Base-by-base conservation (phyloP, 2,888 invertebrate species). In the Invenusta paracnida region DNA sequence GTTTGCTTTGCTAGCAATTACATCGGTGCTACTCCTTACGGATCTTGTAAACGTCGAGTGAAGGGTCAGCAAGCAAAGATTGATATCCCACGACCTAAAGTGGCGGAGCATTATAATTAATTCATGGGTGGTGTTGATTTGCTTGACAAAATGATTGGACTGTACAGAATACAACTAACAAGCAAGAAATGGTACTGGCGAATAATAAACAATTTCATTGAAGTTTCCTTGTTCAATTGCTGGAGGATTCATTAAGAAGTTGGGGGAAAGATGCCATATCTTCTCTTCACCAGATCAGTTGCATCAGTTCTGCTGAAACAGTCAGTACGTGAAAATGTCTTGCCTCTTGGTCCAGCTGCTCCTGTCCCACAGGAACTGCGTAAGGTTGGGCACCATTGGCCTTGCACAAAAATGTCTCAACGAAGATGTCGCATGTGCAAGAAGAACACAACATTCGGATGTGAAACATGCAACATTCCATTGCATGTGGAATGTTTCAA, bases 391-490 rank as follows among this genome's bases (percentile, higher is more conserved):
- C 79, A 79, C 2, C 11, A 79, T 27, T 79, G 79, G 79, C 79
- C 79, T 25, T 25, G 25, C 79, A 79, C 79, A 79, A 79, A 79
- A 79, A 25, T 79, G 79, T 25, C 25, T 27, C 79, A 79, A 29
- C 25, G 79, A 29, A 23, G 79, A 25, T 79, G 79, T 27, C 79
- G 29, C 79, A 5, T 25, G 29, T 79, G 79, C 79, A 79, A 79
- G 29, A 79, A 79, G 79, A 79, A 79, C 79, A 79, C 79, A 79
- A 79, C 79, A 79, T 79, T 25, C 79, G 79, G 79, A 79, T 79
- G 79, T 79, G 79, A 79, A 29, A 79, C 79, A 25, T 79, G 79
- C 29, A 29, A 79, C 29, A 79, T 79, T n/a, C 79, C 79, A 23
- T 27, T 79, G 25, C 79, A 79, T 79, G 79, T n/a, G 25, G 79